phyloP scores from a whole-genome alignment of 1,140 invertebrate genomes.

The Heliothis virescens region DNA sequence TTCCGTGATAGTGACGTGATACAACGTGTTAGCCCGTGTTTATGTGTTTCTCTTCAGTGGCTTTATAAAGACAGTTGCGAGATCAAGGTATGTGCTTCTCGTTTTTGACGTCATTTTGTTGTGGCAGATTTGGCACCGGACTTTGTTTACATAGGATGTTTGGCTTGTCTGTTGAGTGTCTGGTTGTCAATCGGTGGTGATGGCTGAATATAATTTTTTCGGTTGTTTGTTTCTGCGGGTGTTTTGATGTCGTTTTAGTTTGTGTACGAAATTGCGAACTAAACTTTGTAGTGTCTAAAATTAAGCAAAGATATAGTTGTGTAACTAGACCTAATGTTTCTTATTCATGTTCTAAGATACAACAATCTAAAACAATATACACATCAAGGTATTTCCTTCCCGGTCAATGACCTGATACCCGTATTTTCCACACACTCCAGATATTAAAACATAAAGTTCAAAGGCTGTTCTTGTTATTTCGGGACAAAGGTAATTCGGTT shows the following conservation, averaged over 20 bases:
- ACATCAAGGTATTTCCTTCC: neutral
- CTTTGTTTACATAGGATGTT: conserved; percentile 34
- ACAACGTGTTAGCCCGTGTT: conserved; percentile 64
- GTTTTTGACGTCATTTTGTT: neutral
- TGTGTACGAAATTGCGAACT: neutral
- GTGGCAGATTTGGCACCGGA: neutral
- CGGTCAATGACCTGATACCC: neutral
- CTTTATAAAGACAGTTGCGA: neutral
- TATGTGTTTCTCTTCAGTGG: conserved; percentile 47
- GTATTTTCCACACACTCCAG: neutral
- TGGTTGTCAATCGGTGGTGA: conserved; percentile 9
- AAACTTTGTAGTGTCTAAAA: too few relatives aligned
- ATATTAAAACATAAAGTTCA: conserved; percentile 33
- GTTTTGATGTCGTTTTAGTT: neutral
- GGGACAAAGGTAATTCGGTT: conserved; percentile 12
- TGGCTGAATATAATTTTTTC: conserved; percentile 11
- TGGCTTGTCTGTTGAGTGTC: conserved; percentile 24
- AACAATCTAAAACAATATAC: too few relatives aligned
- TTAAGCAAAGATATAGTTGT: too few relatives aligned
- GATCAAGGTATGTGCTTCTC: conserved; percentile 38
- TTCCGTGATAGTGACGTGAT: conserved; percentile 59
- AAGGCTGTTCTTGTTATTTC: conserved; percentile 26
- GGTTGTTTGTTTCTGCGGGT: neutral
- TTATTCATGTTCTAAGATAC: too few relatives aligned
- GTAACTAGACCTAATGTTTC: too few relatives aligned